Conservation (phyloP, 2,113 vertebrate species). For the Aphyosemion australe region DNA sequence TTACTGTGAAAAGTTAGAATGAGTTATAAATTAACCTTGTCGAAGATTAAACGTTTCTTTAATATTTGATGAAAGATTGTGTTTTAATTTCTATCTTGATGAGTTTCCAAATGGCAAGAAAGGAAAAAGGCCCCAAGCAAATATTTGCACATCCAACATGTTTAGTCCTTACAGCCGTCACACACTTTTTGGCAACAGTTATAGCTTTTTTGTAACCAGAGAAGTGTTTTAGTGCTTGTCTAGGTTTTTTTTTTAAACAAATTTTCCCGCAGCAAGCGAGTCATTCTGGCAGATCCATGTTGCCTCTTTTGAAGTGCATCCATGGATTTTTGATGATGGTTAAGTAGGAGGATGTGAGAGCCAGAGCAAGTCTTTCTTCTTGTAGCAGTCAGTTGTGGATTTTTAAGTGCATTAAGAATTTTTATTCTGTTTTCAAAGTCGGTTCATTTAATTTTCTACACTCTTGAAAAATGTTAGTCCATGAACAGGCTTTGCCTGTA, state of each 20-base stretch:
- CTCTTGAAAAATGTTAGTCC: background rate
- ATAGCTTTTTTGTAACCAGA: background rate
- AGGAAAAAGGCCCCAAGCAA: background rate
- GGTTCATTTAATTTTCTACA: background rate
- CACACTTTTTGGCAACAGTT: background rate
- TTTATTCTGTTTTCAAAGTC: background rate
- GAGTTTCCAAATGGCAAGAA: background rate
- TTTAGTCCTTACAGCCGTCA: background rate
- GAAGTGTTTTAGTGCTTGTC: background rate
- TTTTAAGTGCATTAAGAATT: background rate
- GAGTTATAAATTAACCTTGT: too few species aligned
- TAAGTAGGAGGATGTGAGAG: background rate
- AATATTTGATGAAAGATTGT: too few species aligned
- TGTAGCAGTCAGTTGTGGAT: background rate
- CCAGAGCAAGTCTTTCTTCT: background rate
- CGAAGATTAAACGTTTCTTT: background rate
- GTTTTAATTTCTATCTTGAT: too few species aligned
- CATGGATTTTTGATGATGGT: constrained; percentile 1
- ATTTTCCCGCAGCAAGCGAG: background rate
- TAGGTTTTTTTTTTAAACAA: background rate
- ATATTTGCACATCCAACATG: background rate
- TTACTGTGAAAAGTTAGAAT: background rate
- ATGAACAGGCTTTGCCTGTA: background rate
- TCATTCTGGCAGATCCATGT: background rate
- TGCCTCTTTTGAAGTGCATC: background rate